Conservation (phyloP, 2,797 vertebrate species). For the Echeneis naucrates region DNA sequence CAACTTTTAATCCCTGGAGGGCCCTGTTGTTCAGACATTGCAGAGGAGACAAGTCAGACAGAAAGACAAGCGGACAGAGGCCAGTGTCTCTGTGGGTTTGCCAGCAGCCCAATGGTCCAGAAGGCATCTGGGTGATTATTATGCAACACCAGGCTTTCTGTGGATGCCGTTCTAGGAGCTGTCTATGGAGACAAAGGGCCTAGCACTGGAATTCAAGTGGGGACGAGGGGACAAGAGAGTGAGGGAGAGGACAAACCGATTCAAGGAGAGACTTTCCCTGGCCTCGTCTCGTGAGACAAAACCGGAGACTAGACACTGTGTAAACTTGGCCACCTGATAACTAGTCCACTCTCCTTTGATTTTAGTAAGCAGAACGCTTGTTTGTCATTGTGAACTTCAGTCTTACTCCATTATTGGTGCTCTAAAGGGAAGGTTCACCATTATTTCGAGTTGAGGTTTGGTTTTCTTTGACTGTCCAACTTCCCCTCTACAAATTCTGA, state of each 20-base stretch:
- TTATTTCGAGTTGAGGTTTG: background rate
- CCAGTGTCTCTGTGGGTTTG: conserved; percentile 41
- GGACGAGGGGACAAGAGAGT: background rate
- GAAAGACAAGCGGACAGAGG: conserved; percentile 37
- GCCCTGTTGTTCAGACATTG: conserved; percentile 47
- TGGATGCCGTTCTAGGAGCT: conserved; percentile 50
- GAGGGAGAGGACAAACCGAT: conserved; percentile 20
- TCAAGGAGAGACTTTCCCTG: background rate
- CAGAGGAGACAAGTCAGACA: conserved; percentile 49
- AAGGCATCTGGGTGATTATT: conserved; percentile 68
- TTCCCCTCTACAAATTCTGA: background rate
- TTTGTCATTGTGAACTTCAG: background rate
- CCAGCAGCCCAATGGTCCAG: conserved; percentile 50
- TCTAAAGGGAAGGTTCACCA: too few species aligned
- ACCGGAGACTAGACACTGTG: background rate
- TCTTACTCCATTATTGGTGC: background rate
- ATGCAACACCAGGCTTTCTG: conserved; percentile 74
- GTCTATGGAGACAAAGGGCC: conserved; percentile 60
- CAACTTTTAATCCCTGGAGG: conserved; percentile 28
- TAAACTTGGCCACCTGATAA: background rate
- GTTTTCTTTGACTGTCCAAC: background rate
- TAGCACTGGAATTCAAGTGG: conserved; percentile 56
- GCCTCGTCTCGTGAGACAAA: conserved; percentile 8
- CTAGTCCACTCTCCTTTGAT: background rate
- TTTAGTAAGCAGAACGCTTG: background rate